phyloP scores from a whole-genome alignment of 2,888 invertebrate species.

The Drosophila borealis region DNA sequence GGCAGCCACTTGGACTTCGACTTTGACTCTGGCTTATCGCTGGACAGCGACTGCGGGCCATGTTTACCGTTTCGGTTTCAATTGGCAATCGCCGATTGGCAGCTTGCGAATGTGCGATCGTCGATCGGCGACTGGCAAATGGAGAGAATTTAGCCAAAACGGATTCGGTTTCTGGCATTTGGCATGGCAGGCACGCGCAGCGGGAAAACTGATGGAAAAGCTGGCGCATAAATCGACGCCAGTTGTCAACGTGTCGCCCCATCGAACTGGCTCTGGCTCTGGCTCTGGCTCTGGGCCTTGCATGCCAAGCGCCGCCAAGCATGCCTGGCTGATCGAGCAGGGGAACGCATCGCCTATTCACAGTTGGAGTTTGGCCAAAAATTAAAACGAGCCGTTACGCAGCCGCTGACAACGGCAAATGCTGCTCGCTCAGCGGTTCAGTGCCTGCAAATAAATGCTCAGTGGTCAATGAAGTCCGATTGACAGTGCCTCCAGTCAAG shows the following conservation, averaged over 20 bases:
- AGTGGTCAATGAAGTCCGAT: too few species aligned
- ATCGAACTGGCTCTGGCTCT: constrained; percentile 11
- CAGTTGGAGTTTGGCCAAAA: constrained; percentile 35
- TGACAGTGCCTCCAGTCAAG: too few species aligned
- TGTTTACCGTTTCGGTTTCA: constrained; percentile 63
- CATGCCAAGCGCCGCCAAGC: constrained; percentile 24
- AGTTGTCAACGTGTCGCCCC: constrained; percentile 61
- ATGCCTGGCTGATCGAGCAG: neutral
- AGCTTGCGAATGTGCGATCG: neutral
- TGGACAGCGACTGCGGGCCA: constrained; percentile 38
- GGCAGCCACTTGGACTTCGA: constrained; percentile 1
- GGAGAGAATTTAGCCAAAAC: constrained; percentile 32
- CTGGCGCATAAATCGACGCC: constrained; percentile 66
- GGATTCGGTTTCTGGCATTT: constrained; percentile 16
- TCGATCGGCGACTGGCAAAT: constrained; percentile 18
- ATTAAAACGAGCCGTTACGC: constrained; percentile 67
- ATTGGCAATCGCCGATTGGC: constrained; percentile 31
- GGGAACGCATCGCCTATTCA: too few species aligned
- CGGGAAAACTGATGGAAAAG: constrained; percentile 46
- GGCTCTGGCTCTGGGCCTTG: constrained; percentile 11
- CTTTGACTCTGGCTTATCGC: constrained; percentile 21
- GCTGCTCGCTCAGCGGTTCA: neutral
- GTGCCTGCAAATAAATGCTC: too few species aligned
- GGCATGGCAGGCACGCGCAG: constrained; percentile 58
- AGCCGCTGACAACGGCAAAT: constrained; percentile 38